Evolutionary conservation across 2,888 invertebrate genomes (phyloP).

Genomic region (Pachymerium ferrugineum): DNA sequence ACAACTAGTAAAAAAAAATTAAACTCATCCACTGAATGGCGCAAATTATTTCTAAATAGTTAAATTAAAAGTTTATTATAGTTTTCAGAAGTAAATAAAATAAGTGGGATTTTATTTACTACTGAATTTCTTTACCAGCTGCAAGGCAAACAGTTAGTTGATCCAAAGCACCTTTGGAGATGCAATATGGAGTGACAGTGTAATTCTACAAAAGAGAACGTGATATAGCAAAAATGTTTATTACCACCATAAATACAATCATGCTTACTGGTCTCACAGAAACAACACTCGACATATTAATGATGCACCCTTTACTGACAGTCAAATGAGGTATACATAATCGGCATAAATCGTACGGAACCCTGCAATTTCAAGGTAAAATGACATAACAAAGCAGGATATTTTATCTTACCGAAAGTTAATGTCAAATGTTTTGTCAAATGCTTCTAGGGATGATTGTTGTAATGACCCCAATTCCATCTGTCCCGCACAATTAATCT

Average conservation of each 20-base stretch:
- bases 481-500: slow-evolving; percentile 27
- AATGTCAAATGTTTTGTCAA: slow-evolving; percentile 22
- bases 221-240: background rate
- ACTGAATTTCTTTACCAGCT: background rate
- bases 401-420: slow-evolving; percentile 28
- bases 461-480: background rate
- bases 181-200: background rate
- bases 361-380: no score
- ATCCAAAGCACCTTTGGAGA: slow-evolving; percentile 31
- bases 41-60: no score
- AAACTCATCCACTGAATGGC: no score
- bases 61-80: no score
- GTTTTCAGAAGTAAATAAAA: background rate
- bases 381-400: no score
- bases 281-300: slow-evolving; percentile 21
- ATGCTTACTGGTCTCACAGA: slow-evolving; percentile 3
- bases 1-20: no score
- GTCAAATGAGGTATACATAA: slow-evolving; percentile 1
- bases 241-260: background rate
- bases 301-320: slow-evolving; percentile 1
- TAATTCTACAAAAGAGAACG: no score
- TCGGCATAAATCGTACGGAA: slow-evolving; percentile 27
- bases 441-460: background rate
- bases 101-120: no score
- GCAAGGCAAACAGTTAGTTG: slow-evolving; percentile 27